phyloP scores from a whole-genome alignment of 2,888 invertebrate species.

The Agrochola lychnidis region DNA sequence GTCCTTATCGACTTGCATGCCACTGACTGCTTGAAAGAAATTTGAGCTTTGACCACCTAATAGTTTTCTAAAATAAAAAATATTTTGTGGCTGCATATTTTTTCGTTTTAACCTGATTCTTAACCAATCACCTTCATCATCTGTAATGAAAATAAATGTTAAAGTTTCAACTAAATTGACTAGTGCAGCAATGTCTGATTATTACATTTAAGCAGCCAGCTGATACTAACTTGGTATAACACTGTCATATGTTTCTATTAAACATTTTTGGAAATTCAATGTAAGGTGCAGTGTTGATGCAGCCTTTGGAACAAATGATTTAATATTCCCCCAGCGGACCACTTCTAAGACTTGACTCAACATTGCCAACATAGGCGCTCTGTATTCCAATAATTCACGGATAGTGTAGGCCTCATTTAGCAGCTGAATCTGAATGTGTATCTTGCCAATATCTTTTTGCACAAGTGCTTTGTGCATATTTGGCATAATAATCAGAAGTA shows the following conservation, averaged over 20 bases:
- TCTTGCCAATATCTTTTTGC: slow-evolving; percentile 71
- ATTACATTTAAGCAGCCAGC: no score
- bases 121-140: slow-evolving; percentile 83
- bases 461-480: slow-evolving; percentile 80
- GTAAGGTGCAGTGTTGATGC: slow-evolving; percentile 76
- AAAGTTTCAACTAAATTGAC: background rate
- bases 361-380: slow-evolving; percentile 85
- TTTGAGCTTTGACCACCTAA: slow-evolving; percentile 79
- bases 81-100: slow-evolving; percentile 81
- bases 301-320: slow-evolving; percentile 73
- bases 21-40: slow-evolving; percentile 79
- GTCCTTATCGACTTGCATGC: slow-evolving; percentile 50
- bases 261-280: slow-evolving; percentile 75
- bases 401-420: slow-evolving; percentile 74
- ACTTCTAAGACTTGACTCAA: slow-evolving; percentile 82
- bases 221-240: slow-evolving; percentile 78
- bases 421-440: slow-evolving; percentile 77
- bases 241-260: slow-evolving; percentile 77
- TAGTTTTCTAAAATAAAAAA: slow-evolving; percentile 83
- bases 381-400: slow-evolving; percentile 78
- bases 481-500: slow-evolving; percentile 84
- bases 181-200: no score
- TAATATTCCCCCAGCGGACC: slow-evolving; percentile 80
- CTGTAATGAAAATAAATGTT: slow-evolving; percentile 68
- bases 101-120: slow-evolving; percentile 74